These are phyloP conservation scores for Leptodactylus fallax DNA, from an alignment of 2,797 vertebrate genomes.

Conservation along the genomic window DNA sequence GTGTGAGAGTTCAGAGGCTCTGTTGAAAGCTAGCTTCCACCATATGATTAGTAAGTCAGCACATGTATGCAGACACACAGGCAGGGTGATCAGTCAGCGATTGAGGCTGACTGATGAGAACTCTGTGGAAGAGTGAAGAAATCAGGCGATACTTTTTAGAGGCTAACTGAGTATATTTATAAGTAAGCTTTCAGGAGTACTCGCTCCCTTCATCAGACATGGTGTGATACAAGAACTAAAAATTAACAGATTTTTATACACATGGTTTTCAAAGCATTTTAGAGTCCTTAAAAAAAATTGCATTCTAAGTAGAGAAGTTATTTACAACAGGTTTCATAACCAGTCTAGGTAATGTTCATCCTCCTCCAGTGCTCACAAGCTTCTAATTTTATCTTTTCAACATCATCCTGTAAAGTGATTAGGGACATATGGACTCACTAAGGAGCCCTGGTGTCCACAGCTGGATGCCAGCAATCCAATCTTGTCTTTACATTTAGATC, in stretches of 20 bases:
- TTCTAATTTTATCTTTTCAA: slow-evolving; percentile 17
- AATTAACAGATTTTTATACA: too few relatives aligned
- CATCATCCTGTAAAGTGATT: slow-evolving; percentile 34
- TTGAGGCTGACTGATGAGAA: slow-evolving; percentile 24
- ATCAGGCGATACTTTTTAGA: too few relatives aligned
- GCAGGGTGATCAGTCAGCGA: slow-evolving; percentile 5
- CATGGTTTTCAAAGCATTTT: too few relatives aligned
- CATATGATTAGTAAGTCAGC: slow-evolving; percentile 6
- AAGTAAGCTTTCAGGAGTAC: too few relatives aligned
- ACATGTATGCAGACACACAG: slow-evolving; percentile 28
- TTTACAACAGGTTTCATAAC: too few relatives aligned
- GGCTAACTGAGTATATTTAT: too few relatives aligned
- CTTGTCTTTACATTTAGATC: background rate
- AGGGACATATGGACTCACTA: slow-evolving; percentile 30
- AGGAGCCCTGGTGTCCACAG: slow-evolving; percentile 19
- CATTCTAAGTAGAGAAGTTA: too few relatives aligned
- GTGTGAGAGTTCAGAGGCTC: slow-evolving; percentile 4
- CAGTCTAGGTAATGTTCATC: slow-evolving; percentile 3
- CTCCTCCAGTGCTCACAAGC: background rate
- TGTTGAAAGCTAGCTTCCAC: slow-evolving; percentile 39
- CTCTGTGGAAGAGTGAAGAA: too few relatives aligned
- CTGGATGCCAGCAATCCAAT: slow-evolving; percentile 14
- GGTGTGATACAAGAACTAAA: too few relatives aligned
- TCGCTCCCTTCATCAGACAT: too few relatives aligned
- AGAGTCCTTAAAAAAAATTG: too few relatives aligned